phyloP scores from a whole-genome alignment of 2,888 invertebrate species.

The Spilarctia lutea region DNA sequence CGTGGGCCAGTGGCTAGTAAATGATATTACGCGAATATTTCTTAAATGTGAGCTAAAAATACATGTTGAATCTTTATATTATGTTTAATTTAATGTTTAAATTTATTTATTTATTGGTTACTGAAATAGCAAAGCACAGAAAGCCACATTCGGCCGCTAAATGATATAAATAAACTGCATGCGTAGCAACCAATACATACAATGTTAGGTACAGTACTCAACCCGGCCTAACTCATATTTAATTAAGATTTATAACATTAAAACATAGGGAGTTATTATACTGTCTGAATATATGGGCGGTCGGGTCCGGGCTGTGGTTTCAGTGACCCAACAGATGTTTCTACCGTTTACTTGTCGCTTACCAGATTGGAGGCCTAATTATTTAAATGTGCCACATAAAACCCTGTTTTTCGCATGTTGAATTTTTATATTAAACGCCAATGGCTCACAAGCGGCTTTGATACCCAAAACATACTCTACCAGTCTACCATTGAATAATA shows the following conservation, averaged over 20 bases:
- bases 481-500: background rate
- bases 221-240: constrained; percentile 66
- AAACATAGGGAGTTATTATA: constrained; percentile 59
- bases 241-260: constrained; percentile 75
- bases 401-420: constrained; percentile 11
- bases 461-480: background rate
- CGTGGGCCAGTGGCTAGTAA: too few relatives aligned
- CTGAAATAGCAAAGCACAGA: background rate
- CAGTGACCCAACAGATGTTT: constrained; percentile 60
- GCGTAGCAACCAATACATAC: constrained; percentile 7
- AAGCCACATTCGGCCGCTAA: constrained; percentile 19
- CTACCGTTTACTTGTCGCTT: constrained; percentile 45
- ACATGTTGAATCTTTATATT: too few relatives aligned
- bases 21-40: too few relatives aligned
- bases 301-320: constrained; percentile 42
- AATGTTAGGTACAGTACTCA: constrained; percentile 1
- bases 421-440: background rate
- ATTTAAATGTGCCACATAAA: constrained; percentile 49
- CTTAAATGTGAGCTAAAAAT: too few relatives aligned
- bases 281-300: constrained; percentile 52
- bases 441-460: background rate
- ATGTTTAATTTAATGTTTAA: background rate
- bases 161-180: constrained; percentile 37
- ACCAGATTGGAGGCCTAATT: constrained; percentile 62
- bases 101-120: background rate